phyloP scores from a whole-genome alignment of 2,797 vertebrate genomes.

The Taenioides sp. region DNA sequence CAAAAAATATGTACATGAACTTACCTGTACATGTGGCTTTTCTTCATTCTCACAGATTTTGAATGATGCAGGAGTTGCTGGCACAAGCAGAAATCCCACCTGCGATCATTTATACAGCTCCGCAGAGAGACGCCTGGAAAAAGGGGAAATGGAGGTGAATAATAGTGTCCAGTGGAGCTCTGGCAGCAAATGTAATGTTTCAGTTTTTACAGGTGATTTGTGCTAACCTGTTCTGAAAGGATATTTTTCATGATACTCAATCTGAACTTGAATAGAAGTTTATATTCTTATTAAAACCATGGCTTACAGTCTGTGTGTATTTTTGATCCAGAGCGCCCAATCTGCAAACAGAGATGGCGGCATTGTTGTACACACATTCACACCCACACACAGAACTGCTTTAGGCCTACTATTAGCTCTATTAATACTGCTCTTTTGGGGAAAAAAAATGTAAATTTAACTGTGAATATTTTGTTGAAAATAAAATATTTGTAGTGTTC shows the following conservation, averaged over 20 bases:
- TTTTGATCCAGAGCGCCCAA: neutral
- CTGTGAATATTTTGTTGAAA: neutral
- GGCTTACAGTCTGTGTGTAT: neutral
- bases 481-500: too few relatives aligned
- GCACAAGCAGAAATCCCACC: constrained; percentile 49
- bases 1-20: neutral
- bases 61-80: constrained; percentile 45
- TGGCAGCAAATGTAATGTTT: constrained; percentile 39
- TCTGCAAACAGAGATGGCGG: neutral
- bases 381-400: neutral
- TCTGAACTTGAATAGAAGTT: neutral
- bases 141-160: constrained; percentile 50
- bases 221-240: neutral
- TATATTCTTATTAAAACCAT: neutral
- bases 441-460: neutral
- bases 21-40: neutral
- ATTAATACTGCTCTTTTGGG: too few relatives aligned
- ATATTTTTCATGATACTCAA: constrained; percentile 6
- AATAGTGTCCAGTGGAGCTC: constrained; percentile 40
- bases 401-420: neutral
- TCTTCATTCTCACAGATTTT: constrained; percentile 6
- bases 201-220: constrained; percentile 33
- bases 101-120: constrained; percentile 51
- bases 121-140: constrained; percentile 33
- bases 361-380: neutral